phyloP scores from a whole-genome alignment of 30 jellyfish, hydroid and myxozoan genomes.

The Aurelia aurita region DNA sequence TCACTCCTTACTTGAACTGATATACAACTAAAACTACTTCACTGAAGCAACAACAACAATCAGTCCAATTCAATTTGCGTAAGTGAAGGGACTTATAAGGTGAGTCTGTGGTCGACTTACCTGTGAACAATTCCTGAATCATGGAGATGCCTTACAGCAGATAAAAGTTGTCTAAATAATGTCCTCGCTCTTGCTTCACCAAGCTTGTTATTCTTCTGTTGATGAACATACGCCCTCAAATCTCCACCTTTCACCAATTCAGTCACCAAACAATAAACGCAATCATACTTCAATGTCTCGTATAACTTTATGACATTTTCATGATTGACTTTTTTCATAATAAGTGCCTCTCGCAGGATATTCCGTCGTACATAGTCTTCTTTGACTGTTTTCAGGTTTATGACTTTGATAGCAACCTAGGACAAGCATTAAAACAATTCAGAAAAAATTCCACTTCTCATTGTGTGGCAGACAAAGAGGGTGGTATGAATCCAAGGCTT shows the following conservation, averaged over 20 bases:
- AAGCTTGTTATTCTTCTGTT: slow-evolving; percentile 58
- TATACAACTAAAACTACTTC: too few relatives aligned
- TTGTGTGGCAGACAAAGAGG: too few relatives aligned
- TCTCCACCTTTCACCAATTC: slow-evolving; percentile 85
- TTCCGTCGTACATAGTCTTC: slow-evolving; percentile 49
- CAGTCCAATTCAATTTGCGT: too few relatives aligned
- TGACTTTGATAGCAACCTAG: slow-evolving; percentile 84
- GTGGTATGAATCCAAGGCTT: too few relatives aligned
- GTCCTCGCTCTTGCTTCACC: slow-evolving; percentile 60
- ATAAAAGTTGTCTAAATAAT: slow-evolving; percentile 62
- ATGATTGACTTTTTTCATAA: slow-evolving; percentile 72
- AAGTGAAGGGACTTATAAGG: too few relatives aligned
- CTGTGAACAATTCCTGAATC: slow-evolving; percentile 76
- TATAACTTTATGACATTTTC: slow-evolving; percentile 65
- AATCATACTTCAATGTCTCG: slow-evolving; percentile 64
- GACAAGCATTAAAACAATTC: too few relatives aligned
- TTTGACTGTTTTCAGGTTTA: slow-evolving; percentile 50
- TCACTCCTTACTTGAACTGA: too few relatives aligned
- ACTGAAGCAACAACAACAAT: too few relatives aligned
- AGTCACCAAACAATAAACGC: slow-evolving; percentile 75
- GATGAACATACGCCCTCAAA: slow-evolving; percentile 63
- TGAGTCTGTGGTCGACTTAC: too few relatives aligned
- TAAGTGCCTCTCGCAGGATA: slow-evolving; percentile 73
- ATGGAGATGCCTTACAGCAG: slow-evolving; percentile 83
- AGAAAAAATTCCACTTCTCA: too few relatives aligned